phyloP scores from a whole-genome alignment of 2,113 vertebrate genomes.

The Conger conger region DNA sequence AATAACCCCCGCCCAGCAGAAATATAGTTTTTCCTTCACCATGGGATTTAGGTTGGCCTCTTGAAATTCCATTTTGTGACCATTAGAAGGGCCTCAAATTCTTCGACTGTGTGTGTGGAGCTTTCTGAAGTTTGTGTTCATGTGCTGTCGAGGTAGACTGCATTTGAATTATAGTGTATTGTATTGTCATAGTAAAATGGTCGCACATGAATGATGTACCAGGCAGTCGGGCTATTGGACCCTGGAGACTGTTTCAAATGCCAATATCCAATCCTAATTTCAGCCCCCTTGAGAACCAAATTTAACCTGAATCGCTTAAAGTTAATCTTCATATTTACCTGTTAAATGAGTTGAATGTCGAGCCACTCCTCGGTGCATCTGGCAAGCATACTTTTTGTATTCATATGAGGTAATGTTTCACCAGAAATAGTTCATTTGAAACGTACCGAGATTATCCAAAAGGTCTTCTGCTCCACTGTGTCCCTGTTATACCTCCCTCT shows the following conservation, averaged over 20 bases:
- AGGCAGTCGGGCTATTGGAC: not conserved
- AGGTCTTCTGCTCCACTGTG: not conserved
- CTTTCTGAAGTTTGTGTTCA: not conserved
- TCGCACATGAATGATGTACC: not conserved
- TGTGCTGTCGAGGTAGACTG: no score
- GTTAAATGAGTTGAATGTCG: not conserved
- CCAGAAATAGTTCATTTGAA: not conserved
- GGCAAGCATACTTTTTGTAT: no score
- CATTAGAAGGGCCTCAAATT: no score
- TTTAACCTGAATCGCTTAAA: not conserved
- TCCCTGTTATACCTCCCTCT: not conserved
- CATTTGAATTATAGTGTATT: no score
- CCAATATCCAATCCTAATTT: not conserved
- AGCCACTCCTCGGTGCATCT: not conserved
- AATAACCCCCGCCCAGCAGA: not conserved
- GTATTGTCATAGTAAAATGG: not conserved
- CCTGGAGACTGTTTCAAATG: not conserved
- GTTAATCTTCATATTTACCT: not conserved
- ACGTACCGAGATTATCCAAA: not conserved
- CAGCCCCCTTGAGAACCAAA: not conserved
- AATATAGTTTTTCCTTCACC: not conserved
- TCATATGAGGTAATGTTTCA: not conserved
- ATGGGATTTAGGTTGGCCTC: no score
- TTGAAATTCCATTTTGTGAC: not conserved
- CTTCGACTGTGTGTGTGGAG: not conserved